These are phyloP conservation scores for Tangara arthus DNA, from an alignment of 2,797 vertebrate species.

Conservation along the genomic window DNA sequence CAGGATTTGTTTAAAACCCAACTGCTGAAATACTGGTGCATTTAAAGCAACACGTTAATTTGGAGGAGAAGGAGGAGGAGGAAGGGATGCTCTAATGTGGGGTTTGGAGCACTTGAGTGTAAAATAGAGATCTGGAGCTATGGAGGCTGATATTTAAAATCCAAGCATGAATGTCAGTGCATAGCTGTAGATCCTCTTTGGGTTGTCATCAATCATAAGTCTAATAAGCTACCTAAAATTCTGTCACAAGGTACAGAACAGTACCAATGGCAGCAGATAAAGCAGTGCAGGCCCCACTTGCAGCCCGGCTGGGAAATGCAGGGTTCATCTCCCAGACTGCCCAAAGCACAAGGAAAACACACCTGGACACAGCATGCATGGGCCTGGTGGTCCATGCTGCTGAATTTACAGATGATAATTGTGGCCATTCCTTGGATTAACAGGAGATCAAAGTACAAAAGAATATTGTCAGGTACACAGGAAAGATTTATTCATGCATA, in stretches of 20 bases:
- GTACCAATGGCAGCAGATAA: not conserved
- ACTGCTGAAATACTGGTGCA: not conserved
- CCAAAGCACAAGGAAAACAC: not conserved
- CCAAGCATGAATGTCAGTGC: conserved; percentile 77
- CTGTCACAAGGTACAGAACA: conserved; percentile 31
- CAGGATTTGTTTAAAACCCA: not conserved
- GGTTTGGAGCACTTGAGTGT: conserved; percentile 64
- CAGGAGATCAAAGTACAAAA: not conserved
- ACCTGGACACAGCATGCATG: fast-evolving
- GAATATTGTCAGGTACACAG: not conserved
- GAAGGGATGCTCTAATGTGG: conserved; percentile 29
- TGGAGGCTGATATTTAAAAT: conserved; percentile 68
- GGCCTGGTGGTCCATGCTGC: not conserved
- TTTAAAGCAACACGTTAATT: not conserved
- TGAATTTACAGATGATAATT: not conserved
- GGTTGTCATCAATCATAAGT: conserved; percentile 81
- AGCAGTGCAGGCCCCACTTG: not conserved
- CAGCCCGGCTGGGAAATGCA: not conserved
- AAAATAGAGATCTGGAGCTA: conserved; percentile 68
- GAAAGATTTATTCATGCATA: not conserved
- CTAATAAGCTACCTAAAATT: conserved; percentile 84
- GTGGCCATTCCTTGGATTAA: not conserved
- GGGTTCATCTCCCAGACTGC: not conserved
- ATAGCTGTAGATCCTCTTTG: conserved; percentile 77
- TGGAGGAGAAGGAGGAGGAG: not conserved